Evolutionary conservation across 2,888 invertebrate genomes (phyloP).

Genomic region (Podotricha telesiphe): DNA sequence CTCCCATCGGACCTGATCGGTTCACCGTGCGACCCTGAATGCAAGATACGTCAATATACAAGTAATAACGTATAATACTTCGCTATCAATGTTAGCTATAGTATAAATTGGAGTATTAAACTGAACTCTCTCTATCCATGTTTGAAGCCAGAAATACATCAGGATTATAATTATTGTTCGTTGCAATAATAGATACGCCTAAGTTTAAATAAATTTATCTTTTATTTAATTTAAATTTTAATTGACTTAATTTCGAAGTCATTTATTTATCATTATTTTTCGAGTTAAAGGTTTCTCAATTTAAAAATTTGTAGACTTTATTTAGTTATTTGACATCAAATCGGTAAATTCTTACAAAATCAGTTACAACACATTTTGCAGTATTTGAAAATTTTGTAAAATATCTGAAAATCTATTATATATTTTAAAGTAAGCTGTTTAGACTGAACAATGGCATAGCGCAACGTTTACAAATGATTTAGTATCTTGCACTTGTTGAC

Average conservation of each 20-base stretch:
- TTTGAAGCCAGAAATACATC: too few relatives aligned
- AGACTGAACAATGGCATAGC: conserved; percentile 2
- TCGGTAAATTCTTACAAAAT: not conserved
- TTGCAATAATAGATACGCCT: too few relatives aligned
- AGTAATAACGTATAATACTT: not conserved
- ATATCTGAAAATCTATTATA: too few relatives aligned
- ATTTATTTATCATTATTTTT: too few relatives aligned
- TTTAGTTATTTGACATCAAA: too few relatives aligned
- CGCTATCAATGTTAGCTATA: not conserved
- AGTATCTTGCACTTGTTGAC: not conserved
- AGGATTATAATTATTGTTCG: too few relatives aligned
- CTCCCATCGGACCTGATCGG: not conserved
- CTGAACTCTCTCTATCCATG: not conserved
- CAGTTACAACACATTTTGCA: not conserved
- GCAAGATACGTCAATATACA: not conserved
- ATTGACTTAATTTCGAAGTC: too few relatives aligned
- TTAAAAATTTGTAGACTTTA: too few relatives aligned
- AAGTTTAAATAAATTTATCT: too few relatives aligned
- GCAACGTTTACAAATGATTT: not conserved
- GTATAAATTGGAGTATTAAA: not conserved
- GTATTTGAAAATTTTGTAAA: not conserved
- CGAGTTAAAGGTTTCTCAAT: too few relatives aligned
- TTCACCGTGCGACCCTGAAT: not conserved
- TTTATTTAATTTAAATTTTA: too few relatives aligned
- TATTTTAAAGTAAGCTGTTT: not conserved